Percentiles rank a stretch among this genome's conserved stretches.
Evolutionary conservation across 2,888 invertebrate genomes (phyloP).

Genomic region (Leptura quadrifasciata): DNA sequence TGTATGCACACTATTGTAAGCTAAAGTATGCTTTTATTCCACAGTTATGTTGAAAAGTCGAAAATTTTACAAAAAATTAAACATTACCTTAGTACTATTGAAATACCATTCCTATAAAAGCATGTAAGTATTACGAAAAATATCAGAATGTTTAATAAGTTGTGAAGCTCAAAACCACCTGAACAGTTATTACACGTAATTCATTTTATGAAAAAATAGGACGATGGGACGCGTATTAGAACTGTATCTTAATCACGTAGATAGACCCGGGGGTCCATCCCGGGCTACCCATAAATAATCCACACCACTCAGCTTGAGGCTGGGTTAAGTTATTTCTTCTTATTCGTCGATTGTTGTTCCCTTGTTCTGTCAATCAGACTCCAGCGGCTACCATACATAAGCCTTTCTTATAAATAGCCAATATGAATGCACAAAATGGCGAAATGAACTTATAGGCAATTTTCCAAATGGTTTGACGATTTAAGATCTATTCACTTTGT

Average conservation of each 20-base stretch:
- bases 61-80: no score
- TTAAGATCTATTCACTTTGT: background rate
- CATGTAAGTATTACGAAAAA: background rate
- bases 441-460: slow-evolving; percentile 8
- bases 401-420: slow-evolving; percentile 33
- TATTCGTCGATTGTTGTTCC: slow-evolving; percentile 68
- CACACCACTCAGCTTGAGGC: slow-evolving; percentile 51
- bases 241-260: slow-evolving; percentile 15
- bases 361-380: slow-evolving; percentile 69
- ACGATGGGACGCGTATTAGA: slow-evolving; percentile 6
- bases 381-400: slow-evolving; percentile 31
- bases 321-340: slow-evolving; percentile 56
- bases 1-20: no score
- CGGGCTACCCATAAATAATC: slow-evolving; percentile 42
- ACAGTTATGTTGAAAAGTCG: no score
- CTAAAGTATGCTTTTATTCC: no score
- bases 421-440: slow-evolving; percentile 35
- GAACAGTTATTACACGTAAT: background rate
- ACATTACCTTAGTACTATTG: no score
- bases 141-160: background rate
- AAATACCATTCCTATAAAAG: background rate
- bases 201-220: slow-evolving; percentile 7
- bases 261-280: slow-evolving; percentile 43
- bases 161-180: background rate
- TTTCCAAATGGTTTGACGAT: background rate